Conservation (phyloP, 2,888 invertebrate genomes). For the Tetropium fuscum region DNA sequence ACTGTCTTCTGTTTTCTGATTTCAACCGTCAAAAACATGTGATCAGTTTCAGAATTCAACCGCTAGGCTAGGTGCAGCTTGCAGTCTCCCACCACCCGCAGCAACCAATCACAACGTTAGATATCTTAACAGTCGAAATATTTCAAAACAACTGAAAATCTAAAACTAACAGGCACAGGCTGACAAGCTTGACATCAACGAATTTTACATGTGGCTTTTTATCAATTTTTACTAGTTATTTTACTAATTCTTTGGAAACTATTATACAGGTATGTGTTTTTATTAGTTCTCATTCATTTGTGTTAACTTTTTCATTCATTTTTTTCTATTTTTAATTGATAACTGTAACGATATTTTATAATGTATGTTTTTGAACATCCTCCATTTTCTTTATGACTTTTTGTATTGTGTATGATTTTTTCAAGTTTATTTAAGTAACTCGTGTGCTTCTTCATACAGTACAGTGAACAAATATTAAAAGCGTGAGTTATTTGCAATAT, state of each 20-base stretch:
- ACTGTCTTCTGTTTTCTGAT: no score
- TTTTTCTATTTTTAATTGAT: constrained; percentile 6
- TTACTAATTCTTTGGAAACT: not conserved
- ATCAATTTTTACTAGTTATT: constrained; percentile 32
- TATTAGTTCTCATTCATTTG: not conserved
- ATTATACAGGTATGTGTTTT: constrained; percentile 19
- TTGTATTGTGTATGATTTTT: not conserved
- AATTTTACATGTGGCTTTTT: constrained; percentile 51
- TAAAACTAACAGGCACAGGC: constrained; percentile 49
- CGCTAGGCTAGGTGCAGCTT: constrained; percentile 30
- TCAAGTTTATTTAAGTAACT: not conserved
- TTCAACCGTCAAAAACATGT: constrained; percentile 25
- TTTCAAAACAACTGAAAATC: constrained; percentile 60
- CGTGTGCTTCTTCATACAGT: not conserved
- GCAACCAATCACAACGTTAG: constrained; percentile 51
- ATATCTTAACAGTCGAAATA: constrained; percentile 49
- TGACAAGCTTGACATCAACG: constrained; percentile 55
- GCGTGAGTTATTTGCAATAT: not conserved
- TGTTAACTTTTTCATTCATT: constrained; percentile 10
- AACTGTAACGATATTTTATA: constrained; percentile 3
- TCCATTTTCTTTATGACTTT: constrained; percentile 21
- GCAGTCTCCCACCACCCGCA: constrained; percentile 13
- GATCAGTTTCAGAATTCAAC: constrained; percentile 15
- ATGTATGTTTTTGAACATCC: constrained; percentile 3
- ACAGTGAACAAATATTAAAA: not conserved